Conservation (phyloP, 2,113 vertebrate species). For the Rhynchomys soricoides region DNA sequence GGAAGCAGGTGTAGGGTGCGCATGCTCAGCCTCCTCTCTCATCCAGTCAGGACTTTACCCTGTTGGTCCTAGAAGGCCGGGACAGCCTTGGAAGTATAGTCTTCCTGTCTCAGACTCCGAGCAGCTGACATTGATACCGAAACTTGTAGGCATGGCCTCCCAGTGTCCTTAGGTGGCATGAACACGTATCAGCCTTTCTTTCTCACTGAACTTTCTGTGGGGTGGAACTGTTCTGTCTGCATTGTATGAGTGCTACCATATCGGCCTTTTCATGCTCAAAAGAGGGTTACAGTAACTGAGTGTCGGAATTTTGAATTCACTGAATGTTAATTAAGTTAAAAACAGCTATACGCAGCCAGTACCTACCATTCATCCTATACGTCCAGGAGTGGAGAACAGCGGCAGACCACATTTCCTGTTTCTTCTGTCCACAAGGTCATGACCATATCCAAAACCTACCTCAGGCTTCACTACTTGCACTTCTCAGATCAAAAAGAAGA, state of each 20-base stretch:
- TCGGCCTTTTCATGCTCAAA: not conserved
- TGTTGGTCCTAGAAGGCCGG: too few relatives aligned
- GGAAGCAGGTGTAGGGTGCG: not conserved
- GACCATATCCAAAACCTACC: not conserved
- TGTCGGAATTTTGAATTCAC: conserved; percentile 10
- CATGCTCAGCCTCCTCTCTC: not conserved
- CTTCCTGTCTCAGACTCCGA: not conserved
- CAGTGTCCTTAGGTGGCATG: not conserved
- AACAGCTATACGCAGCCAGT: not conserved
- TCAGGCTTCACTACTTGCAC: not conserved
- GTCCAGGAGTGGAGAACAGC: not conserved
- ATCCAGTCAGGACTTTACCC: too few relatives aligned
- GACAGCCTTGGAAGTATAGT: not conserved
- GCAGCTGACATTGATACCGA: not conserved
- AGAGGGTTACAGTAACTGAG: not conserved
- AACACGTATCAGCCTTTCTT: conserved; percentile 4
- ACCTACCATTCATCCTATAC: not conserved
- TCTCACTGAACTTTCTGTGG: not conserved
- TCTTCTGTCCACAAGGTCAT: not conserved
- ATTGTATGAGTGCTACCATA: not conserved
- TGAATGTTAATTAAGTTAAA: conserved; percentile 8
- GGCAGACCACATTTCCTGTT: not conserved
- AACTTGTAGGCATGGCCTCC: not conserved
- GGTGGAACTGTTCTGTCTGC: not conserved
- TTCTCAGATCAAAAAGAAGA: conserved; percentile 62